A percentile compares a stretch with the other conserved stretches of the same genome.
Conservation (phyloP, 2,113 vertebrate species). For the Pygoscelis antarcticus region DNA sequence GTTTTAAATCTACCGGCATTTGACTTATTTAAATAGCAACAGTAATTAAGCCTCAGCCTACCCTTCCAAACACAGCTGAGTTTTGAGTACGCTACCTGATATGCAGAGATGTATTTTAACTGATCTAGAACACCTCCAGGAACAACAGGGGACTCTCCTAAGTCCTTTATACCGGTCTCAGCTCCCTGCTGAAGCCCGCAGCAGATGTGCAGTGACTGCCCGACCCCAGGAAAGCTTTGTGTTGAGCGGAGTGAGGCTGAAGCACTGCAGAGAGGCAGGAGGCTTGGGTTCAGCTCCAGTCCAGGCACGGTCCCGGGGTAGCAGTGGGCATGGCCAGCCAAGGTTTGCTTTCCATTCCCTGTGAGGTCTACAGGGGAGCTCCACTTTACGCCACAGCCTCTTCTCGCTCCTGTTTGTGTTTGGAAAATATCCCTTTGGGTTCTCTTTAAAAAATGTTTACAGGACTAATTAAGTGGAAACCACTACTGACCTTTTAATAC, state of each 20-base stretch:
- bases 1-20: background rate
- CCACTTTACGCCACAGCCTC: accelerated
- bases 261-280: background rate
- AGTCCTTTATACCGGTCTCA: background rate
- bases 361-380: background rate
- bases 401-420: background rate
- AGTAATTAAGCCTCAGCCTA: background rate
- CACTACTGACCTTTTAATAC: background rate
- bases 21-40: background rate
- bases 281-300: background rate
- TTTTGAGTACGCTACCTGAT: background rate
- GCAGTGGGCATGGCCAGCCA: too few relatives aligned
- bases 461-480: slow-evolving; percentile 2
- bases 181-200: background rate
- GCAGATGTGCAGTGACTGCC: background rate
- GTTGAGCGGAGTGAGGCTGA: background rate
- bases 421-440: background rate
- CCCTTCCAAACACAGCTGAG: background rate
- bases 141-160: accelerated
- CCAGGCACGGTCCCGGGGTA: accelerated
- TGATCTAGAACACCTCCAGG: background rate
- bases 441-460: background rate
- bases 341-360: background rate
- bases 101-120: too few relatives aligned
- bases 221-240: background rate